A percentile compares a stretch with the other conserved stretches of the same genome.
phyloP scores from a whole-genome alignment of 2,113 vertebrate species.

The Cheirogaleus medius region DNA sequence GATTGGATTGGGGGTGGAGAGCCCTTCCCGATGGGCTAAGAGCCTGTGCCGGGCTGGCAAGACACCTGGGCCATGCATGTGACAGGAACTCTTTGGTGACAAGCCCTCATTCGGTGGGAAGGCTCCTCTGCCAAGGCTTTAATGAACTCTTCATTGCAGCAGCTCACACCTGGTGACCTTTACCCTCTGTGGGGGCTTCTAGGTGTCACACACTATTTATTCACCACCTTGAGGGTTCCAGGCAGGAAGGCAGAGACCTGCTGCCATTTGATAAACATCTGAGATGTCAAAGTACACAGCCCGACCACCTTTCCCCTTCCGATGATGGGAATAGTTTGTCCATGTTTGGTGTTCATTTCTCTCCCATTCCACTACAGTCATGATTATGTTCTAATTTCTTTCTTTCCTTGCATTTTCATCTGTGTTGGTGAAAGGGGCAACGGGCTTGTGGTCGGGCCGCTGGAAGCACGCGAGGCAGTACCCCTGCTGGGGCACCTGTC shows the following conservation, averaged over 20 bases:
- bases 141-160: slow-evolving; percentile 29
- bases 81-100: background rate
- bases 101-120: background rate
- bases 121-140: background rate
- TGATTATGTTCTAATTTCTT: background rate
- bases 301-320: rapidly evolving
- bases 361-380: background rate
- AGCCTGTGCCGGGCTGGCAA: background rate
- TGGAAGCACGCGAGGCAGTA: background rate
- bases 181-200: background rate
- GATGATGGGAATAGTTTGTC: background rate
- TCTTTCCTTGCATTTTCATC: background rate
- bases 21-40: background rate
- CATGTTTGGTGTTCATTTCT: background rate
- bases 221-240: background rate
- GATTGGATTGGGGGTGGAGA: background rate
- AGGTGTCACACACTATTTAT: background rate
- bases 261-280: background rate
- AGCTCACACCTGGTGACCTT: background rate
- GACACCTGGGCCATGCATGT: background rate
- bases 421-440: background rate
- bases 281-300: background rate
- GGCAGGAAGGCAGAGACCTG: background rate
- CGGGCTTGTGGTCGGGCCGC: background rate
- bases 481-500: too few relatives aligned